phyloP scores from a whole-genome alignment of 2,888 invertebrate genomes.

The Rutpela maculata region DNA sequence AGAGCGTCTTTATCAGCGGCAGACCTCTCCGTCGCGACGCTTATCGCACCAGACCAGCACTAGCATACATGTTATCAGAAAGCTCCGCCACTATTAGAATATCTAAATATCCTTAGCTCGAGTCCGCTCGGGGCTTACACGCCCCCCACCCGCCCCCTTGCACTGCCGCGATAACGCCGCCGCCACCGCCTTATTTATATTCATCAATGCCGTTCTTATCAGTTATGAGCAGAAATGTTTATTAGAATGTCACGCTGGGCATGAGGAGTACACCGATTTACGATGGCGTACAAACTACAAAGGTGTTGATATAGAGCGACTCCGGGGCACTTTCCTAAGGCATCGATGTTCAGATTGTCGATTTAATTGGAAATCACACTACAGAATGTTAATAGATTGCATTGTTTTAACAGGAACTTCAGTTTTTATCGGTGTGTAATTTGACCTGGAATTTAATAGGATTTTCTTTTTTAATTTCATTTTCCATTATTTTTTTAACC shows the following conservation, averaged over 20 bases:
- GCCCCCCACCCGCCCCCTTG: constrained; percentile 65
- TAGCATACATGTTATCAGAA: constrained; percentile 72
- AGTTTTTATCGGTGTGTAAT: neutral
- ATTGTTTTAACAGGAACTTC: neutral
- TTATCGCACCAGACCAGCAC: constrained; percentile 73
- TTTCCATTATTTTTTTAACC: no score
- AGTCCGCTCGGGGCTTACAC: constrained; percentile 64
- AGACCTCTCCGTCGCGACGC: constrained; percentile 71
- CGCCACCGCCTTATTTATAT: constrained; percentile 73
- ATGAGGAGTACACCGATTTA: constrained; percentile 28
- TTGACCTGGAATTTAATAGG: neutral
- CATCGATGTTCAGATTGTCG: neutral
- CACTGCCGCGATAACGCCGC: constrained; percentile 71
- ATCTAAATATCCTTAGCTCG: constrained; percentile 73
- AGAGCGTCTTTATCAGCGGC: constrained; percentile 73
- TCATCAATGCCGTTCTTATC: constrained; percentile 74
- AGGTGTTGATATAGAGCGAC: constrained; percentile 20
- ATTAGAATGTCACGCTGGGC: constrained; percentile 56
- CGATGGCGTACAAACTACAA: neutral
- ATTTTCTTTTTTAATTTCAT: neutral
- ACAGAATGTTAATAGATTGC: neutral
- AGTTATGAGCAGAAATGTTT: constrained; percentile 73
- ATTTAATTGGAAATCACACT: neutral
- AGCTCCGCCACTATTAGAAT: constrained; percentile 74
- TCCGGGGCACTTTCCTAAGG: neutral